Evolutionary conservation across 2,888 invertebrate species (phyloP), one percentile per base, ranked within the genome.

Genomic region (Cryptocephalus primarius): DNA sequence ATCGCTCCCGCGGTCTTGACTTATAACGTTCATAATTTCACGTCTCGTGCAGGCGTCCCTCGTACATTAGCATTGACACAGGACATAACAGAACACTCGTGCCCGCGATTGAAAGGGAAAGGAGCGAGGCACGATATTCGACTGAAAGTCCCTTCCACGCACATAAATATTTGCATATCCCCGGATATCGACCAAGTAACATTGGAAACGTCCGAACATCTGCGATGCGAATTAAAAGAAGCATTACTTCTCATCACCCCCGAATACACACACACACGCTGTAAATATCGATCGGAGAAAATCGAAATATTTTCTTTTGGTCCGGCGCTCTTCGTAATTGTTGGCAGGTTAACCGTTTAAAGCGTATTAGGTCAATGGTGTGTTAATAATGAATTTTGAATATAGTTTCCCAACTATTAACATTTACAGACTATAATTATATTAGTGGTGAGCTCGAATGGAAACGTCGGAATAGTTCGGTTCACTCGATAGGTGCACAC

Each of bases 311-410:
- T 22, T 22, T 22, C 22, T 22, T 22, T 22, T 22, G 22, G 22
- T 22, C 22, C 22, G 22, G 6, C 6, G 22, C 22, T 22, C 22
- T 22, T 22, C 22, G 22, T 22, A 22, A 22, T 22, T 22, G 22
- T 22, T 22, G 3, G 22, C 6, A 22, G 22, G 3, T 22, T 22
- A 22, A 22, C 22, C 22, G 22, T 22, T 22, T 22, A 22, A 54
- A 54, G 55, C 52, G 58, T 60, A 61, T 66, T 66, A 65, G 63
- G 59, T 67, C 67, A 68, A 68, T 68, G 68, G 66, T 58, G 63
- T 60, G 66, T 67, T 67, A 65, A 63, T 66, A 68, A 68, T 62
- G 61, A 61, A 65, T 66, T 65, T 63, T 62, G 64, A 63, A 67
- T 67, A 65, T 65, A 66, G 65, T 67, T 67, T 57, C 59, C 58